These are phyloP conservation scores for Onychostoma macrolepis DNA, from an alignment of 2,113 vertebrate genomes.

Conservation along the genomic window DNA sequence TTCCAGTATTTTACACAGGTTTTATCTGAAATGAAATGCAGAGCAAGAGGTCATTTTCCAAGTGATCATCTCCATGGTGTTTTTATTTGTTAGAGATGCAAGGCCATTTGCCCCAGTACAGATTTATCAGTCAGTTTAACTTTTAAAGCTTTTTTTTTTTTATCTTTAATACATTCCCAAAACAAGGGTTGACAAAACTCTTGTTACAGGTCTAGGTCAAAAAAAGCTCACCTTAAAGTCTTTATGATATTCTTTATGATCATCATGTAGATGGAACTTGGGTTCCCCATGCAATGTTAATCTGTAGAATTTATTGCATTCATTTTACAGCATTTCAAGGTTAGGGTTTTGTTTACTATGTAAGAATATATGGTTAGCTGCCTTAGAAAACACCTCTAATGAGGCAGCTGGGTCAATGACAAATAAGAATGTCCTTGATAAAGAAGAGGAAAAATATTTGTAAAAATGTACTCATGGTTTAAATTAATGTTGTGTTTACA, in stretches of 20 bases:
- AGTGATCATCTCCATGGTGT: neutral
- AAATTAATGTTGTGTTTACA: too few relatives aligned
- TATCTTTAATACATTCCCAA: neutral
- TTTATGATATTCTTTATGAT: neutral
- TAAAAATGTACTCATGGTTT: too few relatives aligned
- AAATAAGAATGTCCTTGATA: neutral
- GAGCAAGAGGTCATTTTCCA: neutral
- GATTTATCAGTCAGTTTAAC: neutral
- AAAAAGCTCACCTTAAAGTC: neutral
- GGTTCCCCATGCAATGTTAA: neutral
- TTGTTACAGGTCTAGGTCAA: neutral
- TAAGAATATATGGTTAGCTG: neutral
- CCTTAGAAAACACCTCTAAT: neutral
- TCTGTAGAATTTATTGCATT: neutral
- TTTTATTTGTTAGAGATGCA: conserved; percentile 24
- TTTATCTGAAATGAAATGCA: neutral
- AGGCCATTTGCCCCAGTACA: neutral
- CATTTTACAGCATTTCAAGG: neutral
- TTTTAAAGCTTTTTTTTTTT: neutral
- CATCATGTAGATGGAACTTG: neutral
- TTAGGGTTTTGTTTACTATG: neutral
- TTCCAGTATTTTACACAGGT: neutral
- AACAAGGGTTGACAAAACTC: neutral
- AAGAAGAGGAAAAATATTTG: too few relatives aligned
- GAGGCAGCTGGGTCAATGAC: neutral